Conservation (phyloP, 2,888 invertebrate species). For the Zygaena filipendulae region DNA sequence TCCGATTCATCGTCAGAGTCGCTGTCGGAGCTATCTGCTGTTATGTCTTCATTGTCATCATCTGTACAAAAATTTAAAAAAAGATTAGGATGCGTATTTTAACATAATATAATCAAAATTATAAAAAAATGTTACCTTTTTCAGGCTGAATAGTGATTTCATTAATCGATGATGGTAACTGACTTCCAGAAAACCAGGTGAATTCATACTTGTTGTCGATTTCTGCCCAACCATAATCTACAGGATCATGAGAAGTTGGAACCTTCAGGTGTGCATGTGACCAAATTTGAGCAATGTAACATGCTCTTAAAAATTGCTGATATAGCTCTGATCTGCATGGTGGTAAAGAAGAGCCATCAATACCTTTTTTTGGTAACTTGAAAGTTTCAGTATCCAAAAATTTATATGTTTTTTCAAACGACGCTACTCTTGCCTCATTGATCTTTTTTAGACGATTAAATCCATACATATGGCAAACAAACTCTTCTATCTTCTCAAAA, state of each 20-base stretch:
- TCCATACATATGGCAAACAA: constrained; percentile 2
- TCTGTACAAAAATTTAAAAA: constrained; percentile 3
- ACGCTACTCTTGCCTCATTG: constrained; percentile 1
- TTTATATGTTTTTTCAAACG: constrained; percentile 4
- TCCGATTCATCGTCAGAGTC: constrained; percentile 4
- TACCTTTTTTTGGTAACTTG: constrained; percentile 3
- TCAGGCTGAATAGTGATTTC: constrained; percentile 6
- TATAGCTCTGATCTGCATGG: constrained; percentile 21
- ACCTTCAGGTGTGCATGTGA: constrained; percentile 16
- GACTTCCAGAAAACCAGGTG: constrained; percentile 18
- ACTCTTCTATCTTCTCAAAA: neutral
- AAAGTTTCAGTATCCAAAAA: neutral
- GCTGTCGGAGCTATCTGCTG: constrained; percentile 3
- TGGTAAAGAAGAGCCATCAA: constrained; percentile 22
- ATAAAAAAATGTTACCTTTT: neutral
- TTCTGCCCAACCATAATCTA: constrained; percentile 15
- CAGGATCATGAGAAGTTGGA: constrained; percentile 13
- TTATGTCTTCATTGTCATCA: constrained; percentile 3
- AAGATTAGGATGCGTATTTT: too few relatives aligned
- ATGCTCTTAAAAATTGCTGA: constrained; percentile 22
- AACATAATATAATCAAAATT: neutral
- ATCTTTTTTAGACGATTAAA: neutral
- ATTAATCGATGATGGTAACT: constrained; percentile 14
- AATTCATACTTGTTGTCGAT: constrained; percentile 11
- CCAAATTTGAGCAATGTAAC: constrained; percentile 22